Conservation (phyloP, 2,888 invertebrate genomes). For the Gibbula magus region DNA sequence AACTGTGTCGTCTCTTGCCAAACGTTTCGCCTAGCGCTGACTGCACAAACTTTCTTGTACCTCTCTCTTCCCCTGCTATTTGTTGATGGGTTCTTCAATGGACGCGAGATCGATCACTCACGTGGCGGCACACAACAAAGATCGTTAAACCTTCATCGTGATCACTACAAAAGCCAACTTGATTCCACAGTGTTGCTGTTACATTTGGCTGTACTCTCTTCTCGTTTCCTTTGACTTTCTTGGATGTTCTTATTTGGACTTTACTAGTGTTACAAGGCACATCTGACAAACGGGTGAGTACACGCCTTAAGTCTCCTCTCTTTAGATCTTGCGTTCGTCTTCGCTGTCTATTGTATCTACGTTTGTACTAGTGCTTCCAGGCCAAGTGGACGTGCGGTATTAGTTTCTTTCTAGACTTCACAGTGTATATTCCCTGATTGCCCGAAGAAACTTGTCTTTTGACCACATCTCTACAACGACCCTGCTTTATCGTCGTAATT, state of each 20-base stretch:
- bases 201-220: neutral
- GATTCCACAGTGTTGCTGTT: constrained; percentile 4
- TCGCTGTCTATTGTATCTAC: too few species aligned
- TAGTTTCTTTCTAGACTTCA: too few species aligned
- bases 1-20: neutral
- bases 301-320: neutral
- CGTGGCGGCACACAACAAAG: constrained; percentile 8
- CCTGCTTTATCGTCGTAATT: too few species aligned
- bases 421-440: too few species aligned
- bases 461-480: too few species aligned
- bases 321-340: neutral
- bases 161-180: constrained; percentile 15
- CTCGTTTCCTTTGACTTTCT: neutral
- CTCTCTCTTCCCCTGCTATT: neutral
- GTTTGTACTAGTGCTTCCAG: too few species aligned
- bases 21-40: neutral
- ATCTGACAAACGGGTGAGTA: neutral
- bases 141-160: constrained; percentile 13
- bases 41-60: constrained; percentile 11
- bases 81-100: constrained; percentile 11
- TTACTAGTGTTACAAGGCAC: neutral
- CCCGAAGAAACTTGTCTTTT: too few species aligned
- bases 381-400: too few species aligned
- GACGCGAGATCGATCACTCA: constrained; percentile 13
- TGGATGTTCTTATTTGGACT: constrained; percentile 13